phyloP scores from a whole-genome alignment of 2,797 vertebrate species.

The Halcyon leucocephala region DNA sequence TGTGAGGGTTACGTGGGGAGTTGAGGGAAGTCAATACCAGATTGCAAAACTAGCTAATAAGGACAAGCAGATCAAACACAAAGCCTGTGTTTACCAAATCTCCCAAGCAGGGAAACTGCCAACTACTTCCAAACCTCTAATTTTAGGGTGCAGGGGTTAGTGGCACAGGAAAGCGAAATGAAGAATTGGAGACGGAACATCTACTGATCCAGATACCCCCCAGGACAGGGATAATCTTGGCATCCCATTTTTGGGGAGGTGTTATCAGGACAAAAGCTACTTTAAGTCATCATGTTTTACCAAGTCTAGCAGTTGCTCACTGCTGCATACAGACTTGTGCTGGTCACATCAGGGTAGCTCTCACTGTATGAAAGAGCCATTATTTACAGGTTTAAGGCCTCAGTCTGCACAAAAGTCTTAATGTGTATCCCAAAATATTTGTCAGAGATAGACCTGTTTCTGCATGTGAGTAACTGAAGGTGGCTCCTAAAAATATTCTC shows the following conservation, averaged over 20 bases:
- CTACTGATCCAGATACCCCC: neutral
- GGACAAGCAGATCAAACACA: neutral
- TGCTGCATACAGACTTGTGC: neutral
- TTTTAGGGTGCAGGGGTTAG: neutral
- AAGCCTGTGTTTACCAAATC: neutral
- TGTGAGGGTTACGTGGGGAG: neutral
- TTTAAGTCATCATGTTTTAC: neutral
- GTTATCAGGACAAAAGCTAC: neutral
- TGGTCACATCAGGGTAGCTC: rapidly evolving
- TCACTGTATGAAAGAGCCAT: neutral
- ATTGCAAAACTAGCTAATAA: neutral
- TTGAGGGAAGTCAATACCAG: neutral
- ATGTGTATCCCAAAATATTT: neutral
- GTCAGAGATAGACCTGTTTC: neutral
- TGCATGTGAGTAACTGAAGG: neutral
- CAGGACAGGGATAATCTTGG: neutral
- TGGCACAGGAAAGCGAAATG: neutral
- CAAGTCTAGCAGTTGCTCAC: neutral
- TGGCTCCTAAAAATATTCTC: neutral
- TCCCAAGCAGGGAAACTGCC: neutral
- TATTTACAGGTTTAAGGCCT: neutral
- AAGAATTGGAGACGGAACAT: conserved; percentile 4
- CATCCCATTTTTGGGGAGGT: neutral
- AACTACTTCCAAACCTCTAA: neutral
- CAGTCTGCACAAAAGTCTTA: neutral